Percentiles rank a stretch among this genome's conserved stretches.
Conservation (phyloP, 2,888 invertebrate species). For the Tillus elongatus region DNA sequence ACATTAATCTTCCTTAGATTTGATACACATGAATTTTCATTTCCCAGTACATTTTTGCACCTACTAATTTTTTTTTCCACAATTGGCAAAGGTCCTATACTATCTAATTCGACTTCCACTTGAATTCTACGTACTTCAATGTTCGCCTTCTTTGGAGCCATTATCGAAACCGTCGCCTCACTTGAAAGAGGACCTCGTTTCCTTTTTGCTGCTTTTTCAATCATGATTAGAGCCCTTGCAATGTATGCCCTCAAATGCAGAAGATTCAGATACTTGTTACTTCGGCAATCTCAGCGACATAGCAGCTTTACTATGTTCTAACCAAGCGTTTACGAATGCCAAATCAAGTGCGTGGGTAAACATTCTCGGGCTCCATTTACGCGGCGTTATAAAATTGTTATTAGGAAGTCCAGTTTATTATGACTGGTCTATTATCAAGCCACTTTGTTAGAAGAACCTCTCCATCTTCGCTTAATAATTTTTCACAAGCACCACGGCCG, state of each 20-base stretch:
- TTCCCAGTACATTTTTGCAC: too few species aligned
- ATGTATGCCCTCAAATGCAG: slow-evolving; percentile 15
- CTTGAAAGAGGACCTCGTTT: too few species aligned
- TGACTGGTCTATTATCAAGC: slow-evolving; percentile 22
- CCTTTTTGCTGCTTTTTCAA: slow-evolving; percentile 10
- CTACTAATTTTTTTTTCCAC: too few species aligned
- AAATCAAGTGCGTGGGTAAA: slow-evolving; percentile 18
- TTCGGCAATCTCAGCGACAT: slow-evolving; percentile 10
- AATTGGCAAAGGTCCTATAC: too few species aligned
- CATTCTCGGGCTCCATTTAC: slow-evolving; percentile 19
- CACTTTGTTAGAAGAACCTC: background rate
- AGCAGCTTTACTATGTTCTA: too few species aligned
- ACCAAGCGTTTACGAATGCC: slow-evolving; percentile 12
- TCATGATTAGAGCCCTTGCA: slow-evolving; percentile 14
- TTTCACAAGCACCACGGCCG: background rate
- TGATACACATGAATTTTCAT: too few species aligned
- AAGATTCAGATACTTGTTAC: slow-evolving; percentile 15
- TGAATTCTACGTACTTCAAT: too few species aligned
- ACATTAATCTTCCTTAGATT: too few species aligned
- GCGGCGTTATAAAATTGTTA: slow-evolving; percentile 20
- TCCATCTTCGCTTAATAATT: background rate
- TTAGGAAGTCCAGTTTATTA: slow-evolving; percentile 23
- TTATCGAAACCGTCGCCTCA: too few species aligned
- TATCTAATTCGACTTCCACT: too few species aligned
- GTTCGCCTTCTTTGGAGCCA: too few species aligned